phyloP scores from a whole-genome alignment of 2,797 vertebrate species.

The Linurgus olivaceus region DNA sequence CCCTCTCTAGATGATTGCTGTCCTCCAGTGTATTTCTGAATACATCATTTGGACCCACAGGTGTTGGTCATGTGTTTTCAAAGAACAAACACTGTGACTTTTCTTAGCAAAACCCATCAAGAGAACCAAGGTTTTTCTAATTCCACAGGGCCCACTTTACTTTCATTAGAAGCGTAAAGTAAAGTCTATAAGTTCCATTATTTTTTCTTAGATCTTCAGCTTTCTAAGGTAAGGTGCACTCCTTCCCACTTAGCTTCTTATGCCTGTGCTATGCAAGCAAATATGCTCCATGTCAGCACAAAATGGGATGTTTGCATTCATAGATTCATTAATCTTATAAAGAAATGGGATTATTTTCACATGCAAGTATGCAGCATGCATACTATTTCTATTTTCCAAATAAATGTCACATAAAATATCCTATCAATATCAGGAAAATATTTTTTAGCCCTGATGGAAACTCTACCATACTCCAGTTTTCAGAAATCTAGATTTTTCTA shows the following conservation, averaged over 20 bases:
- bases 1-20: neutral
- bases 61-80: neutral
- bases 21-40: neutral
- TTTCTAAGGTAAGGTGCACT: neutral
- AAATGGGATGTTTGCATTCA: neutral
- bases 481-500: conserved; percentile 11
- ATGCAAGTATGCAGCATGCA: neutral
- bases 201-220: neutral
- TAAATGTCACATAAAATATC: neutral
- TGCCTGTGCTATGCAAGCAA: neutral
- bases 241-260: neutral
- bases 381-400: neutral
- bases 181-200: neutral
- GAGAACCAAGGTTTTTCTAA: neutral
- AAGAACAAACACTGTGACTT: neutral
- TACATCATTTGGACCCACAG: neutral
- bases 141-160: neutral
- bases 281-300: neutral
- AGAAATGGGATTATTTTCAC: neutral
- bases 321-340: neutral
- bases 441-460: neutral
- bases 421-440: neutral
- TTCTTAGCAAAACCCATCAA: neutral
- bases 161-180: neutral
- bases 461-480: neutral